A percentile compares a stretch with the other conserved stretches of the same genome.
phyloP scores from a whole-genome alignment of 2,888 invertebrate species.

The Scaptomyza caliginosa region DNA sequence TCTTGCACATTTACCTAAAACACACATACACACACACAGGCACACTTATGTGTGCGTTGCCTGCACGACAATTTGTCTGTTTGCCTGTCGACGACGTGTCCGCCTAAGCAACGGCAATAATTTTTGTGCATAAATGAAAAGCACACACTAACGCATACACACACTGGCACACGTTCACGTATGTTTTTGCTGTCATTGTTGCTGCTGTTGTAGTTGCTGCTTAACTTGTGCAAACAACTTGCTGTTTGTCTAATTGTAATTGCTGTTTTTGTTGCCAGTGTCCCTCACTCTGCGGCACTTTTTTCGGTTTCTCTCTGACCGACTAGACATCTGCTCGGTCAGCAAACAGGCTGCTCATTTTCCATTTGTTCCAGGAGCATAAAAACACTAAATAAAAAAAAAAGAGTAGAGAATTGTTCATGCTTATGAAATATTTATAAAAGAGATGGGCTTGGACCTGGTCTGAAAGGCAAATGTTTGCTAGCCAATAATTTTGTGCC shows the following conservation, averaged over 20 bases:
- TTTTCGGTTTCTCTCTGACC: constrained; percentile 13
- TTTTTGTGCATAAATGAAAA: constrained; percentile 79
- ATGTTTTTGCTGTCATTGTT: constrained; percentile 22
- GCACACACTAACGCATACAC: constrained; percentile 54
- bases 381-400: neutral
- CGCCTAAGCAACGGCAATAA: constrained; percentile 80
- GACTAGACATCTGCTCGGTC: constrained; percentile 8
- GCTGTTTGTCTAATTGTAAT: constrained; percentile 81
- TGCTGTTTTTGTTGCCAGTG: constrained; percentile 72
- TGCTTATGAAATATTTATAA: constrained; percentile 74
- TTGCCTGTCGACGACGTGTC: constrained; percentile 71
- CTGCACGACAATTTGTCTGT: constrained; percentile 69
- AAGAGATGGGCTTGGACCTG: constrained; percentile 15
- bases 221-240: constrained; percentile 80
- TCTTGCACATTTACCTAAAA: constrained; percentile 27
- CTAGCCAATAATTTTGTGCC: constrained; percentile 50
- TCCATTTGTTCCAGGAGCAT: constrained; percentile 44
- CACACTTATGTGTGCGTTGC: constrained; percentile 35
- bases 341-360: constrained; percentile 43
- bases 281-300: neutral
- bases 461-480: constrained; percentile 45
- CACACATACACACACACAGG: constrained; percentile 5
- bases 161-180: constrained; percentile 9
- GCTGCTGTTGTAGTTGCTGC: constrained; percentile 63
- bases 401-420: constrained; percentile 24